Conservation (phyloP, 2,797 vertebrate genomes). For the Poliocrania exsul region DNA sequence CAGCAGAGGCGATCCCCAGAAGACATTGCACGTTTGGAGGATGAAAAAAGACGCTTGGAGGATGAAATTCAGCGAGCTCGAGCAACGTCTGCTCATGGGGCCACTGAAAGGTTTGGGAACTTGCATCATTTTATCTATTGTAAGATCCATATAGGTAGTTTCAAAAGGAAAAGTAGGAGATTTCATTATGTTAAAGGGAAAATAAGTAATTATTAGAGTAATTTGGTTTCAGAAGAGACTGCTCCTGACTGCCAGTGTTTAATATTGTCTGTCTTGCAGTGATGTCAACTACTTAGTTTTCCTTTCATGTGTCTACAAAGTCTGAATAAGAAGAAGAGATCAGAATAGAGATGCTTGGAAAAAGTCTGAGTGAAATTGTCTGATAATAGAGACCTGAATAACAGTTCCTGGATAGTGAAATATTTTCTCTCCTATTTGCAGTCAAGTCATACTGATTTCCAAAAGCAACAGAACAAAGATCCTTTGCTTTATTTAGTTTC, state of each 20-base stretch:
- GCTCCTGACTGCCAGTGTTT: not conserved
- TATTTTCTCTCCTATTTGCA: not conserved
- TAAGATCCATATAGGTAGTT: not conserved
- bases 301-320: not conserved
- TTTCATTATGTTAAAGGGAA: not conserved
- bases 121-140: not conserved
- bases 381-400: not conserved
- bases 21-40: slow-evolving; percentile 86
- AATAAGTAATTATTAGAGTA: not conserved
- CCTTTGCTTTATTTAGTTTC: not conserved
- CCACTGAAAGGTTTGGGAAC: slow-evolving; percentile 89
- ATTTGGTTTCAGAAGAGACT: not conserved
- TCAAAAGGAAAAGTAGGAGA: not conserved
- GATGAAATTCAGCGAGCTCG: slow-evolving; percentile 92
- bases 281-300: not conserved
- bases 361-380: not conserved
- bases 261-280: not conserved
- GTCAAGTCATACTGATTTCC: not conserved
- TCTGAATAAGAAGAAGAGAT: not conserved
- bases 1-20: slow-evolving; percentile 87
- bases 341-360: not conserved
- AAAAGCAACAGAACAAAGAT: not conserved
- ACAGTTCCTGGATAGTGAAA: not conserved
- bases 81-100: slow-evolving; percentile 87
- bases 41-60: slow-evolving; percentile 88